Evolutionary conservation across 2,797 vertebrate genomes (phyloP).

Genomic region (Tamandua tetradactyla): DNA sequence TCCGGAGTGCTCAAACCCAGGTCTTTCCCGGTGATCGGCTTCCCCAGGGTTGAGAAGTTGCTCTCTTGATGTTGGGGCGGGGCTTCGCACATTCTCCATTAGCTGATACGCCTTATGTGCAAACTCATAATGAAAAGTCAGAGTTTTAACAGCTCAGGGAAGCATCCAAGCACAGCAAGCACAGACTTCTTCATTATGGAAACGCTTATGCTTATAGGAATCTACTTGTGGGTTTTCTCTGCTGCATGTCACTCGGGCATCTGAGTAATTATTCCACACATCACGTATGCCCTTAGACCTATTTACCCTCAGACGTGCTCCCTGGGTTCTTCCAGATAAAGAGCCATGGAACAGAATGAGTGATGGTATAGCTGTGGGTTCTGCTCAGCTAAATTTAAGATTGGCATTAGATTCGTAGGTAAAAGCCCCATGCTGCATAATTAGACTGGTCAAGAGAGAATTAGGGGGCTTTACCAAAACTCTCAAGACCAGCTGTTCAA

Average conservation of each 20-base stretch:
- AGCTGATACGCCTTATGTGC: background rate
- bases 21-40: background rate
- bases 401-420: slow-evolving; percentile 54
- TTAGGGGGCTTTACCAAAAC: slow-evolving; percentile 56
- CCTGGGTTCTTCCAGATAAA: background rate
- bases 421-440: slow-evolving; percentile 40
- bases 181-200: background rate
- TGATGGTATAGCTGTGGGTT: slow-evolving; percentile 15
- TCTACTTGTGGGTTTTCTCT: background rate
- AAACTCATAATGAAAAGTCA: background rate
- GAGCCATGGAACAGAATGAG: slow-evolving; percentile 13
- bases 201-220: background rate
- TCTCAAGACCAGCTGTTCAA: slow-evolving; percentile 72
- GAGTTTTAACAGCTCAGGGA: background rate
- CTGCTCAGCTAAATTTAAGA: slow-evolving; percentile 52
- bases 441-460: slow-evolving; percentile 64
- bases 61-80: background rate
- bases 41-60: background rate
- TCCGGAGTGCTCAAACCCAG: background rate
- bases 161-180: background rate
- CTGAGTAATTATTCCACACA: background rate
- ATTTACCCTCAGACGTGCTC: background rate
- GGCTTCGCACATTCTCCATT: background rate
- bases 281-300: slow-evolving; percentile 37
- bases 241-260: background rate